Evolutionary conservation across 2,113 vertebrate genomes (phyloP).

Genomic region (Excalfactoria chinensis): DNA sequence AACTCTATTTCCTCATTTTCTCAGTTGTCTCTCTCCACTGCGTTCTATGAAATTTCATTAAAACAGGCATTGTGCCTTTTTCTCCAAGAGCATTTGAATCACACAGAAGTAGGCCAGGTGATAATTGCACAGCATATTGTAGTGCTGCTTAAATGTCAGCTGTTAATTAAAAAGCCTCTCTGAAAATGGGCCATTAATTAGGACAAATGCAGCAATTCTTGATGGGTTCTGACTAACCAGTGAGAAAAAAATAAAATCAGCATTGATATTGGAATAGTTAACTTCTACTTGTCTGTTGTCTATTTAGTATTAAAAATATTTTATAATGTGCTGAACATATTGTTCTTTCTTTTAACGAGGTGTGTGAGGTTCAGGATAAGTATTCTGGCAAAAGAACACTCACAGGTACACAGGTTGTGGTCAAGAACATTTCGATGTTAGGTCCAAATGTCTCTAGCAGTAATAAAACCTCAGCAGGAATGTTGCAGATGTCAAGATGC

Average conservation of each 20-base stretch:
- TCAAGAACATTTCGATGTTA: slow-evolving; percentile 5
- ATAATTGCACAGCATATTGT: slow-evolving; percentile 18
- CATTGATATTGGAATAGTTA: neutral
- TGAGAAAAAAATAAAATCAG: neutral
- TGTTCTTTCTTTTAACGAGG: slow-evolving; percentile 34
- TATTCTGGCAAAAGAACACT: neutral
- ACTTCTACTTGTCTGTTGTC: neutral
- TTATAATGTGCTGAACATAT: neutral
- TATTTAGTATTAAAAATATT: neutral
- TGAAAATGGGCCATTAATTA: slow-evolving; percentile 61
- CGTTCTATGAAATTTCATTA: neutral
- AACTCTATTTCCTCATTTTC: neutral
- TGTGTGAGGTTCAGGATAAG: slow-evolving; percentile 11
- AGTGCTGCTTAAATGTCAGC: slow-evolving; percentile 41
- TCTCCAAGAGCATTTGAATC: slow-evolving; percentile 42
- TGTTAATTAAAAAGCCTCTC: slow-evolving; percentile 58
- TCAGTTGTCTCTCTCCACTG: neutral
- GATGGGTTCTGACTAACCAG: neutral
- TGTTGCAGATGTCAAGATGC: neutral
- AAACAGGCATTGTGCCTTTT: neutral
- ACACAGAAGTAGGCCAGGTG: slow-evolving; percentile 50
- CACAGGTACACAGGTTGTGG: neutral
- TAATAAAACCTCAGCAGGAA: slow-evolving; percentile 29
- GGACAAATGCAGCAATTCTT: neutral
- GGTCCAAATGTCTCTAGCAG: slow-evolving; percentile 42